These are phyloP conservation scores for Subanguina moxae DNA, from an alignment of 1,140 invertebrate species.

Conservation along the genomic window DNA sequence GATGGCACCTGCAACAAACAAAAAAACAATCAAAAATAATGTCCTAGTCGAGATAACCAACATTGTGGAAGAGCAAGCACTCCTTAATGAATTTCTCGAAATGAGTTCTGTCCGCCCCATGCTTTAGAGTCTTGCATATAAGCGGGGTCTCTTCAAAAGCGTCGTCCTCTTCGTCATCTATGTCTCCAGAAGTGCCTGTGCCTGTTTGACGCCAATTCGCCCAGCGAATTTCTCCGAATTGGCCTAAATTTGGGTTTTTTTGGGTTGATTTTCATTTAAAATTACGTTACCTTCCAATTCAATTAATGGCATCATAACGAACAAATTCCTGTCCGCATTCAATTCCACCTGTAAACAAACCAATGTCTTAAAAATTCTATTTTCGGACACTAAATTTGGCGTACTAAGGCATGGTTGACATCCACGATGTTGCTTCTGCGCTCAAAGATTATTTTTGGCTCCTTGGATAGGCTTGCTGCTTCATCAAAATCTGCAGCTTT, in stretches of 20 bases:
- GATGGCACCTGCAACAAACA: constrained; percentile 27
- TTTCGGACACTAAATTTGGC: too few species aligned
- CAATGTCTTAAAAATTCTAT: too few species aligned
- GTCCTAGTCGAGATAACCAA: constrained; percentile 11
- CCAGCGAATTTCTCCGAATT: constrained; percentile 52
- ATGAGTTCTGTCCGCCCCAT: constrained; percentile 43
- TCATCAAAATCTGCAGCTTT: constrained; percentile 63
- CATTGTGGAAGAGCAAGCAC: constrained; percentile 53
- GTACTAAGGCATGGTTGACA: constrained; percentile 42
- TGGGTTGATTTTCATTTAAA: background rate
- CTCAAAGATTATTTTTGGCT: constrained; percentile 43
- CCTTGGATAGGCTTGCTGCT: constrained; percentile 57
- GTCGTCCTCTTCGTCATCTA: constrained; percentile 56
- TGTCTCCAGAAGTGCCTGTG: constrained; percentile 22
- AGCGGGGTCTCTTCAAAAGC: constrained; percentile 42
- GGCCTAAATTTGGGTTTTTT: constrained; percentile 34
- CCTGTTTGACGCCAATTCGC: constrained; percentile 57
- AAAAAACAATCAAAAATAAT: too few species aligned
- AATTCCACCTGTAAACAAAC: constrained; percentile 34
- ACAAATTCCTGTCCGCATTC: constrained; percentile 56
- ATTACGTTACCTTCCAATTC: constrained; percentile 45
- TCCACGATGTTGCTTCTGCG: constrained; percentile 36
- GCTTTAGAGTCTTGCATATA: constrained; percentile 51
- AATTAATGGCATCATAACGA: constrained; percentile 38
- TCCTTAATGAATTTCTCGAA: constrained; percentile 53